Conservation (phyloP, 2,797 vertebrate species). For the Phylloscopus collybita region DNA sequence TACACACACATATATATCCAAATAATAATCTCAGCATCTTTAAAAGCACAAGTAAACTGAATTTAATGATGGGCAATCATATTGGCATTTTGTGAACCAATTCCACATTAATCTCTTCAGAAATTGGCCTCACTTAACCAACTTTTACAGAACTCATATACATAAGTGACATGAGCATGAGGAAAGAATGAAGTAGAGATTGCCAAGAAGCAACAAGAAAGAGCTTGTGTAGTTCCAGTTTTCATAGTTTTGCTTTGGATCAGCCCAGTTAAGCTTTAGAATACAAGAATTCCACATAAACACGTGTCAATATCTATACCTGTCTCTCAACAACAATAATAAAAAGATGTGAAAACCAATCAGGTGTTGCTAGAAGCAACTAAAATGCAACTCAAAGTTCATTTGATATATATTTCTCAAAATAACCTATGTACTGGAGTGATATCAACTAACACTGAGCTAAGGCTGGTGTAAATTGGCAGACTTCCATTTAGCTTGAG, state of each 20-base stretch:
- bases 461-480: conserved; percentile 8
- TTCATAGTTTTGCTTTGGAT: not conserved
- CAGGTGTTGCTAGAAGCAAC: not conserved
- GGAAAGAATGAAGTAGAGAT: not conserved
- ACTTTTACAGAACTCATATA: not conserved
- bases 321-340: not conserved
- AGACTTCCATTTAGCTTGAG: conserved; percentile 44
- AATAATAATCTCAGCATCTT: not conserved
- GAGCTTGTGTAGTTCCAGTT: not conserved
- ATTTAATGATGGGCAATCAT: not conserved
- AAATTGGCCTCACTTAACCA: not conserved
- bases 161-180: not conserved
- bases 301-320: not conserved
- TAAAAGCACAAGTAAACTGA: not conserved
- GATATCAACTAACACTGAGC: not conserved
- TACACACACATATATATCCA: not conserved
- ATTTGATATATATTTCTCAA: not conserved
- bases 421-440: not conserved
- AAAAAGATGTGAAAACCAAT: fast-evolving
- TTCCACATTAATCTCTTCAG: not conserved
- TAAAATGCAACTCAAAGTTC: not conserved
- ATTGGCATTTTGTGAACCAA: not conserved
- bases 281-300: not conserved
- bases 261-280: not conserved
- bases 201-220: not conserved